Conservation (phyloP, 2,113 vertebrate species). For the Brachirus orientalis region DNA sequence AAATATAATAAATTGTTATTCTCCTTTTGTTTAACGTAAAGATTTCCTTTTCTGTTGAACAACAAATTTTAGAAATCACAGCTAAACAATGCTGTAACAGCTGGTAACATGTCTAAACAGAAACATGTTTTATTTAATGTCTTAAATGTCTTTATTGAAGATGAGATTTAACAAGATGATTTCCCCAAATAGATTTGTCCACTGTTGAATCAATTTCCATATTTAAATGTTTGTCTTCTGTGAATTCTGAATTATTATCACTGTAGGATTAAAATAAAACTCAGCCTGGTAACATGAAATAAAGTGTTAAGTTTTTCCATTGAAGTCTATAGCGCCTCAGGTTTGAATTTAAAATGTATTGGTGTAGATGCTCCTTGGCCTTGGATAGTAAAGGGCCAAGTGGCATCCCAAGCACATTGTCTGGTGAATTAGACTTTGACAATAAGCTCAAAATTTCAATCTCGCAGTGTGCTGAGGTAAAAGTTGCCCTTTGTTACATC, state of each 20-base stretch:
- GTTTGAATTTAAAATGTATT: conserved; percentile 11
- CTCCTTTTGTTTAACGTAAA: background rate
- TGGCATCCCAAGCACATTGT: conserved; percentile 37
- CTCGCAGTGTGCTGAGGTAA: conserved; percentile 44
- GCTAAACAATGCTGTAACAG: too few relatives aligned
- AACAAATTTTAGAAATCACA: too few relatives aligned
- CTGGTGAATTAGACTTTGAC: conserved; percentile 44
- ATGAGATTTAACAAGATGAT: too few relatives aligned
- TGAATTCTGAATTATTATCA: too few relatives aligned
- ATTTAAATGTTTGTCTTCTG: too few relatives aligned
- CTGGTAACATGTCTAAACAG: too few relatives aligned
- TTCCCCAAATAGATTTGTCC: background rate
- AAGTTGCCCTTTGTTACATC: conserved; percentile 68
- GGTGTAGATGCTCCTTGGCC: conserved; percentile 3
- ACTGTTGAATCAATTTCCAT: background rate
- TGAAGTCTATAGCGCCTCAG: background rate
- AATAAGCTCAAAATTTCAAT: conserved; percentile 40
- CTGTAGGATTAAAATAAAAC: too few relatives aligned
- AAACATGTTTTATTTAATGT: too few relatives aligned
- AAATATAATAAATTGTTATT: background rate
- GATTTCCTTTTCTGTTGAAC: too few relatives aligned
- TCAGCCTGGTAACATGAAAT: conserved; percentile 1
- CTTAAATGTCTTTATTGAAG: too few relatives aligned
- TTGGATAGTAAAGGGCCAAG: conserved; percentile 24
- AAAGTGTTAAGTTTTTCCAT: conserved; percentile 6